These are phyloP conservation scores for Eolophus roseicapilla DNA, from an alignment of 2,113 vertebrate species.

Conservation along the genomic window DNA sequence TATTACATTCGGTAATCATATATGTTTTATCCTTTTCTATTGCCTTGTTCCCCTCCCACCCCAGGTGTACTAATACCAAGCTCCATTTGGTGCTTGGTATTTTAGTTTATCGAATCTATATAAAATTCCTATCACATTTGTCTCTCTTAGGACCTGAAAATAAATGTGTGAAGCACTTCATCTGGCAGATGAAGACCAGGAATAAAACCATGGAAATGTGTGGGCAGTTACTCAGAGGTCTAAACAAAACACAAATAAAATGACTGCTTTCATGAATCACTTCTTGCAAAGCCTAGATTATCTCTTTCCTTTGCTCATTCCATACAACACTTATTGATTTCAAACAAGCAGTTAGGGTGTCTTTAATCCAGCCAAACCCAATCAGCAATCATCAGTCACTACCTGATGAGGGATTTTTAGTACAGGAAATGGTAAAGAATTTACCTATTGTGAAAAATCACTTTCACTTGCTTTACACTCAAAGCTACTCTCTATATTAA, in stretches of 20 bases:
- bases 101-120: neutral
- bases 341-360: neutral
- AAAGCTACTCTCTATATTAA: neutral
- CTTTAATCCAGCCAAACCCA: neutral
- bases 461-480: neutral
- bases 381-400: neutral
- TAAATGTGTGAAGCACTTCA: neutral
- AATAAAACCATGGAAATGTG: neutral
- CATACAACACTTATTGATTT: neutral
- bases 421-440: neutral
- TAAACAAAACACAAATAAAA: conserved; percentile 14
- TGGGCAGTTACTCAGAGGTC: neutral
- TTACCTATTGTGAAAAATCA: neutral
- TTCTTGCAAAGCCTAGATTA: neutral
- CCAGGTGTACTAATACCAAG: neutral
- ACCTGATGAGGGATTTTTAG: neutral
- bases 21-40: neutral
- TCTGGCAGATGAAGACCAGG: neutral
- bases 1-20: neutral
- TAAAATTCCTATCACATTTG: neutral
- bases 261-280: neutral
- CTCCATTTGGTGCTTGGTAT: neutral
- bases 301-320: neutral
- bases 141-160: neutral
- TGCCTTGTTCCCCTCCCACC: neutral